These are phyloP conservation scores for Stegana nigrithorax DNA, from an alignment of 2,888 invertebrate species.

Conservation along the genomic window DNA sequence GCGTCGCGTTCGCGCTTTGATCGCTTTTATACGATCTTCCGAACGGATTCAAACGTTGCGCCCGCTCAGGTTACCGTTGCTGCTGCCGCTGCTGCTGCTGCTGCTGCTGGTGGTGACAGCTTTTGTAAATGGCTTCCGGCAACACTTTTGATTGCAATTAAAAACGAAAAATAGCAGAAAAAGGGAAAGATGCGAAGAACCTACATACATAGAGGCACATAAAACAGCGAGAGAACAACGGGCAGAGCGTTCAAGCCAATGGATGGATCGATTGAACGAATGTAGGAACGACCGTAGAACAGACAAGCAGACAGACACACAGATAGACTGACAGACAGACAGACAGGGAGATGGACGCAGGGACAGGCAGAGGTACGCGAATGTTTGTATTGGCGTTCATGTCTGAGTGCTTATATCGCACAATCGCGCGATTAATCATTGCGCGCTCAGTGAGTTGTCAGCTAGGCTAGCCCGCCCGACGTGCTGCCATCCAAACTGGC, in stretches of 20 bases:
- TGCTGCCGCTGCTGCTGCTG: conserved; percentile 30
- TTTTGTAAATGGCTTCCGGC: conserved; percentile 59
- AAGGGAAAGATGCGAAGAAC: neutral
- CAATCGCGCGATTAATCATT: conserved; percentile 61
- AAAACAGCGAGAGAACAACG: no score
- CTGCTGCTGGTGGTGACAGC: conserved; percentile 47
- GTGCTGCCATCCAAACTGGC: neutral
- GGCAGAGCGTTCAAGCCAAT: conserved; percentile 9
- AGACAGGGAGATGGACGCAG: no score
- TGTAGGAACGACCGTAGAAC: no score
- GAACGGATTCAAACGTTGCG: neutral
- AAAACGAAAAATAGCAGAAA: conserved; percentile 47
- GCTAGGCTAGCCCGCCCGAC: conserved; percentile 31
- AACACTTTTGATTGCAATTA: conserved; percentile 59
- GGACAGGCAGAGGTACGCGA: no score
- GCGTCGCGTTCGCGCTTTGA: neutral
- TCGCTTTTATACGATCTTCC: conserved; percentile 5
- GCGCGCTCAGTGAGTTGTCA: conserved; percentile 61
- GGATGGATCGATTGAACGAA: no score
- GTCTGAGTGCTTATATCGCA: conserved; percentile 33
- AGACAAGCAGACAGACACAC: no score
- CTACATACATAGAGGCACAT: no score
- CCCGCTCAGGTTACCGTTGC: neutral
- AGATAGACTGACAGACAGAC: neutral
- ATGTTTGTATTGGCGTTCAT: no score